Percentiles rank a stretch among this genome's conserved stretches.
Conservation (phyloP, 2,113 vertebrate genomes). For the Phodopus roborovskii region DNA sequence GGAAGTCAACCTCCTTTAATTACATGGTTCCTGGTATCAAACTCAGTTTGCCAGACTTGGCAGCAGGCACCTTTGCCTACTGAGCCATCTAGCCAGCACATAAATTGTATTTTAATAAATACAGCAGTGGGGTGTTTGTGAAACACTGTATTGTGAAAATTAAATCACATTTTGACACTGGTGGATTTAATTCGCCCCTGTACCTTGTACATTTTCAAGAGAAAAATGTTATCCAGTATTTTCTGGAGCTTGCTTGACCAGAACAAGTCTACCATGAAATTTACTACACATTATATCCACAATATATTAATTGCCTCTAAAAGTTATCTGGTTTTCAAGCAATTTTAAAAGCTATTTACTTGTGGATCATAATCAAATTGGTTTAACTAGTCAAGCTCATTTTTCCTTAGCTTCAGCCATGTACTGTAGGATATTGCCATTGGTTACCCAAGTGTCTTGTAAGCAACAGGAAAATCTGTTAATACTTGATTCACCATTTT, state of each 20-base stretch:
- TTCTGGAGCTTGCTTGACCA: slow-evolving; percentile 39
- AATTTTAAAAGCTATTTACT: slow-evolving; percentile 24
- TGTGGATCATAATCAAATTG: not conserved
- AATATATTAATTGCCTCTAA: slow-evolving; percentile 4
- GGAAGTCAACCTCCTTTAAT: not conserved
- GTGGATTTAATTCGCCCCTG: not conserved
- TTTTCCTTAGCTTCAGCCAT: not conserved
- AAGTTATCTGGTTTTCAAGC: not conserved
- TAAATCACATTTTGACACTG: not conserved
- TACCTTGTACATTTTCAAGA: slow-evolving; percentile 11
- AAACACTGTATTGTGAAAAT: not conserved
- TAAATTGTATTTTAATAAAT: not conserved
- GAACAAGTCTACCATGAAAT: not conserved
- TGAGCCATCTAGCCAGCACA: not conserved
- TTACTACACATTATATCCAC: not conserved
- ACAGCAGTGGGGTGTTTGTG: not conserved
- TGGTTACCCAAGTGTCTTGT: not conserved
- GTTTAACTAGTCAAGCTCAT: not conserved
- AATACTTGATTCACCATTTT: not conserved
- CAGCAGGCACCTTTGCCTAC: not conserved
- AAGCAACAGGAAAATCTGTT: not conserved
- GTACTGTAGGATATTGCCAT: not conserved
- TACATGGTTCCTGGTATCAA: too few species aligned
- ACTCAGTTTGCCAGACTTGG: not conserved
- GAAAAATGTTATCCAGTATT: not conserved